Evolutionary conservation across 2,797 vertebrate genomes (phyloP).

Genomic region (Liasis olivaceus): DNA sequence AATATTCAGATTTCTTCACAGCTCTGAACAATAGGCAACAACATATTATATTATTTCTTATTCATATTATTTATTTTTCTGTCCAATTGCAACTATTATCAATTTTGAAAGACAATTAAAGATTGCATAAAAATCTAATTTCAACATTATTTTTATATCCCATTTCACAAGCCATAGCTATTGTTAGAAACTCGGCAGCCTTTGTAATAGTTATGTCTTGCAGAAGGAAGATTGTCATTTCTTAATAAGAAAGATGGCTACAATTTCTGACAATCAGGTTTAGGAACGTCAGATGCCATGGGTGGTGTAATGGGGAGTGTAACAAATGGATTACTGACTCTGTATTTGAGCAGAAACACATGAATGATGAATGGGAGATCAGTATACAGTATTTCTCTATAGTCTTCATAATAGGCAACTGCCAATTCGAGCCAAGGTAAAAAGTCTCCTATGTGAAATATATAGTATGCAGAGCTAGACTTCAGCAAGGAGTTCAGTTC

Average conservation of each 20-base stretch:
- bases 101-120: not conserved
- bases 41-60: not conserved
- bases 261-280: not conserved
- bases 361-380: not conserved
- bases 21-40: too few relatives aligned
- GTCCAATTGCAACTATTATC: not conserved
- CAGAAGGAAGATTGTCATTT: not conserved
- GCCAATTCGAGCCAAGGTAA: too few relatives aligned
- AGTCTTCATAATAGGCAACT: too few relatives aligned
- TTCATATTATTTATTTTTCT: not conserved
- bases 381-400: too few relatives aligned
- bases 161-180: not conserved
- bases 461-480: too few relatives aligned
- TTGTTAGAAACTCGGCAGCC: too few relatives aligned
- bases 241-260: conserved; percentile 28
- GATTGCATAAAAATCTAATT: too few relatives aligned
- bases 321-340: too few relatives aligned
- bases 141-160: not conserved
- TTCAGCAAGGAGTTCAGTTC: too few relatives aligned
- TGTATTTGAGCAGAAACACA: not conserved
- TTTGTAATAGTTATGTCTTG: not conserved
- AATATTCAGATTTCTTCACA: not conserved
- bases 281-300: not conserved
- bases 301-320: too few relatives aligned
- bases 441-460: too few relatives aligned